Evolutionary conservation across 2,113 vertebrate species (phyloP), one percentile per base, ranked within the genome.

Genomic region (Chamaetylas fuelleborni): DNA sequence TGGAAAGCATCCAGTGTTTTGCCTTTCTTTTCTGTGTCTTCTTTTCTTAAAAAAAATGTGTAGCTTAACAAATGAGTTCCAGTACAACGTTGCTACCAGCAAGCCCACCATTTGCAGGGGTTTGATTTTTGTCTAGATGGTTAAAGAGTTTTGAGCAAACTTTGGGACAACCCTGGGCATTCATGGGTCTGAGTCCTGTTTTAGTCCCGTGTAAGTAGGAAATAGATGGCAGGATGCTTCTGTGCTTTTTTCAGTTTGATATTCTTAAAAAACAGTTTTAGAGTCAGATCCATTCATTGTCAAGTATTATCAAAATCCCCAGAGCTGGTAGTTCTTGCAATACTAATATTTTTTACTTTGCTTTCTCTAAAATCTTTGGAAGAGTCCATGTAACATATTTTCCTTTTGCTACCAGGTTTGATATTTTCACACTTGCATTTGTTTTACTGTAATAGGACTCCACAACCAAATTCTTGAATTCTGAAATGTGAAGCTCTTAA

Each of bases 1-100:
- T 97, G 96, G 97, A 98, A 98, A 97, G 94, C 92, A 97, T 98
- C 96, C 97, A 98, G 96, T 97, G 84, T 97, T 98, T 98, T 97
- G 89, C 97, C 92, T 79, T 95, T 83, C 81, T 94, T 93, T 92
- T 88, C 64, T 70, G n/a, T 86, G 57, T 90, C 77, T 91, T 91
- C 22, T 89, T 84, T 70, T 77, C 86, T 86, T 79, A 56, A 65
- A 93, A 84, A 96, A 95, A 54, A 92, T 96, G 95, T 81, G 79
- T 86, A 97, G 6, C 67, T 97, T 95, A 94, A 69, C 78, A 93
- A 82, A 77, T 70, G 38, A 95, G 86, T 96, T 97, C 97, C 92
- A 71, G 96, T 95, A 94, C 88, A 97, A 95, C 31, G 17, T 92
- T 88, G 82, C 84, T 90, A 71, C 64, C 91, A 95, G 90, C 86